Evolutionary conservation across 2,888 invertebrate species (phyloP), one percentile per base, ranked within the genome.

Genomic region (Nebria brevicollis): DNA sequence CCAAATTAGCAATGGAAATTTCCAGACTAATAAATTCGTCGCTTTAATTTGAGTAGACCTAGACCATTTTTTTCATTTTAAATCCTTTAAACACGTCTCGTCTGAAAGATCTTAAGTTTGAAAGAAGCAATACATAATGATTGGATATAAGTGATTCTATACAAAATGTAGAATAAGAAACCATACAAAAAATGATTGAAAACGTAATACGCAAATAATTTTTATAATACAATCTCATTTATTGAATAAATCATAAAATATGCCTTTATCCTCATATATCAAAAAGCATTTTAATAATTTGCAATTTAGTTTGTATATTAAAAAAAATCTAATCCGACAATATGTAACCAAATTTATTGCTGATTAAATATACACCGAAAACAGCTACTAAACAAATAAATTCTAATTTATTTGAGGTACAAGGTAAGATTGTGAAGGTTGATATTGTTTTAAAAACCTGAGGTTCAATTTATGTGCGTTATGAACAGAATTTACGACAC

Each of bases 361-460:
- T 34, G 34, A 5, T 34, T 34, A 34, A 34, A 34, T 5, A 34
- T 34, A 34, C 34, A 34, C 4, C 34, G 34, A 34, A 34, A 34
- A 34, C 34, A 34, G 34, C 34, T 34, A 34, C 34, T 34, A 34
- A 34, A 34, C 34, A 34, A 34, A 34, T 34, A 54, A 54, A 54
- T 2, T 54, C 2, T 54, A 11, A 54, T 54, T 54, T 54, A 54
- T 54, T 54, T 54, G 8, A 70, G 25, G 25, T 34, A 34, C 11
- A 70, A 20, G 70, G 20, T 25, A 15, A 26, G 68, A 10, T 4
- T 3, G 20, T 15, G 20, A 68, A 20, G 70, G 64, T 77, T 41
- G 72, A 78, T 78, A 78, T 78, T 78, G 78, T 78, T 78, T 78
- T 78, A 73, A 78, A 77, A 78, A 73, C 73, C 78, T 72, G 64